phyloP scores from a whole-genome alignment of 1,140 invertebrate species.

The Limonius californicus region DNA sequence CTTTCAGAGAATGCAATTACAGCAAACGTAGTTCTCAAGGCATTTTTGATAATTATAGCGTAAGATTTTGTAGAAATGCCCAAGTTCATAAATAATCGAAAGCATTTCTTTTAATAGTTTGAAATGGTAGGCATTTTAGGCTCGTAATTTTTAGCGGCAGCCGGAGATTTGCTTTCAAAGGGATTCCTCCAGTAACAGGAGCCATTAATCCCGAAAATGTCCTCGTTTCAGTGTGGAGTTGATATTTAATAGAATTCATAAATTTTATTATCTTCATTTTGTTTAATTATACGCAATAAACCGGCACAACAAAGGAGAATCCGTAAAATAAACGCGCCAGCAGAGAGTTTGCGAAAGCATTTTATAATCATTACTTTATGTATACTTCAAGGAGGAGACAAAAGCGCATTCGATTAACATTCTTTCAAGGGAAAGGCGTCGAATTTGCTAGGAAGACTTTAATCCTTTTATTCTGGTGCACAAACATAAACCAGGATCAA shows the following conservation, averaged over 20 bases:
- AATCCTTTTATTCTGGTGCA: not conserved
- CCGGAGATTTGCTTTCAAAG: not conserved
- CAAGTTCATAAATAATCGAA: too few species aligned
- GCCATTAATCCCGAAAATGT: not conserved
- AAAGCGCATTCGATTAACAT: constrained; percentile 10
- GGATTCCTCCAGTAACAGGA: not conserved
- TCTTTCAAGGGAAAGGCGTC: not conserved
- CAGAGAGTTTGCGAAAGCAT: not conserved
- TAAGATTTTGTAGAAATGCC: too few species aligned
- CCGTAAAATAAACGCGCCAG: not conserved
- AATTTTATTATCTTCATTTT: constrained; percentile 14
- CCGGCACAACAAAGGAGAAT: constrained; percentile 1
- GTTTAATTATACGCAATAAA: constrained; percentile 6
- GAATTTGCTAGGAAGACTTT: constrained; percentile 5
- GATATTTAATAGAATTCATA: constrained; percentile 12
- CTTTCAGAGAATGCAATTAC: too few species aligned
- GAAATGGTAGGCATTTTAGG: too few species aligned
- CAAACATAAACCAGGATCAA: constrained; percentile 21
- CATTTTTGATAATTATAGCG: too few species aligned
- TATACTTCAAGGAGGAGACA: constrained; percentile 1
- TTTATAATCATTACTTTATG: constrained; percentile 14
- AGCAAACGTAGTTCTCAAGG: too few species aligned
- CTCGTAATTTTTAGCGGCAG: not conserved
- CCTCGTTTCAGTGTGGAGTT: not conserved
- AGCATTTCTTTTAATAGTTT: too few species aligned